phyloP scores from a whole-genome alignment of 2,113 vertebrate genomes.

The Seriola rivoliana region DNA sequence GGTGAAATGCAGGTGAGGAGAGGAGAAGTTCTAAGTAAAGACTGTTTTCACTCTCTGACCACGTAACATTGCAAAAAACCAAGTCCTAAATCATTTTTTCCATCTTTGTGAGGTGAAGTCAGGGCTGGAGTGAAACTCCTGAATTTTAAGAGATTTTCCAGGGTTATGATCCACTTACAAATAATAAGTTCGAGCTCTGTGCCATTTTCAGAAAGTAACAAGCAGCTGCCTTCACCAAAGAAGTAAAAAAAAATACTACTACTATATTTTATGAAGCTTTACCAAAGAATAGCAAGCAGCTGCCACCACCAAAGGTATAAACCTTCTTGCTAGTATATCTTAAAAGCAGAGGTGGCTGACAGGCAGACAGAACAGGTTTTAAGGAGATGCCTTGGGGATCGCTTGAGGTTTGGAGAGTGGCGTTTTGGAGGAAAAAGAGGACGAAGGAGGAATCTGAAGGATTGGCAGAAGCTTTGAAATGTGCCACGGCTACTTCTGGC shows the following conservation, averaged over 20 bases:
- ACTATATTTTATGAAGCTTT: conserved; percentile 17
- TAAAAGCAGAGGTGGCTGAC: conserved; percentile 47
- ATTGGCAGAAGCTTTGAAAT: conserved; percentile 51
- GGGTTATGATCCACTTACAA: conserved; percentile 30
- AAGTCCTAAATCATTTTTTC: neutral
- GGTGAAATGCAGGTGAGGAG: conserved; percentile 98
- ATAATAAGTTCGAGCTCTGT: conserved; percentile 19
- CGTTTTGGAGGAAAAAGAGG: neutral
- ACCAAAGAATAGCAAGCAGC: conserved; percentile 47
- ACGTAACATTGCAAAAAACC: neutral
- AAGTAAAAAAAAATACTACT: neutral
- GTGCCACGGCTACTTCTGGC: conserved; percentile 37
- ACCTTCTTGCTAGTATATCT: conserved; percentile 38
- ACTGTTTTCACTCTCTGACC: neutral
- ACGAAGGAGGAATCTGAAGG: conserved; percentile 38
- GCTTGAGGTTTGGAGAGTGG: conserved; percentile 14
- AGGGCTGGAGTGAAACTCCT: neutral
- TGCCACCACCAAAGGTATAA: conserved; percentile 29
- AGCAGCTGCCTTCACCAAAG: conserved; percentile 16
- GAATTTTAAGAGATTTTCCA: neutral
- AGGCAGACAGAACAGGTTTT: conserved; percentile 23
- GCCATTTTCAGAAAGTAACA: conserved; percentile 43
- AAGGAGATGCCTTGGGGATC: conserved; percentile 46
- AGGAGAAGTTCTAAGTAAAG: neutral
- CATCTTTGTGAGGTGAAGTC: neutral